Percentiles rank a stretch among this genome's conserved stretches.
phyloP scores from a whole-genome alignment of 2,888 invertebrate species.

The Netelia inedita region DNA sequence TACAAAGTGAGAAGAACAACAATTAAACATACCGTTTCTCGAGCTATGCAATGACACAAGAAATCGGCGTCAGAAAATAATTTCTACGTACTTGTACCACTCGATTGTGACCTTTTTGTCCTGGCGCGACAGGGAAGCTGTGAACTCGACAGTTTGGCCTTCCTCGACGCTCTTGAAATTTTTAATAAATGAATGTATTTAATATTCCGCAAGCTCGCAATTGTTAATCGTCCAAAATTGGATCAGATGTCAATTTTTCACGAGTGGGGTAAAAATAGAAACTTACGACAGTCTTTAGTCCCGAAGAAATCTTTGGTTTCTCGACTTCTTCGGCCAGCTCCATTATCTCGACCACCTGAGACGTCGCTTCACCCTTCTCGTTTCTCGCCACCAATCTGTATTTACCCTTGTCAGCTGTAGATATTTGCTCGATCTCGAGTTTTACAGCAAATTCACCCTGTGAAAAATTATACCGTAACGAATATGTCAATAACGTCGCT shows the following conservation, averaged over 20 bases:
- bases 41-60: background rate
- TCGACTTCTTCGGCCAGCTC: conserved; percentile 93
- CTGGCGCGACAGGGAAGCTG: conserved; percentile 90
- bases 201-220: too few species aligned
- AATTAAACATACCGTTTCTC: conserved; percentile 19
- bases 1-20: conserved; percentile 9
- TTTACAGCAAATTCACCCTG: conserved; percentile 96
- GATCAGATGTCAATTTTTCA: background rate
- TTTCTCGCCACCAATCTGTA: conserved; percentile 97
- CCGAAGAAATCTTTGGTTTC: conserved; percentile 93
- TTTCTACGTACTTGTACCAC: conserved; percentile 91
- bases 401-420: conserved; percentile 93
- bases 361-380: conserved; percentile 96
- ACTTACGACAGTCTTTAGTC: conserved; percentile 91
- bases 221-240: background rate
- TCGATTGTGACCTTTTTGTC: conserved; percentile 93
- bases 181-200: too few species aligned
- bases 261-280: conserved; percentile 45
- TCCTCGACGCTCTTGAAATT: conserved; percentile 87
- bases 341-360: conserved; percentile 94
- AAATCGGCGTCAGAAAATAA: background rate
- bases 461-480: conserved; percentile 64
- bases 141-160: conserved; percentile 92
- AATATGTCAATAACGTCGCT: background rate
- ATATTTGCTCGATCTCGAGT: conserved; percentile 94